phyloP scores from a whole-genome alignment of 1,140 invertebrate species.

The Microplitis demolitor region DNA sequence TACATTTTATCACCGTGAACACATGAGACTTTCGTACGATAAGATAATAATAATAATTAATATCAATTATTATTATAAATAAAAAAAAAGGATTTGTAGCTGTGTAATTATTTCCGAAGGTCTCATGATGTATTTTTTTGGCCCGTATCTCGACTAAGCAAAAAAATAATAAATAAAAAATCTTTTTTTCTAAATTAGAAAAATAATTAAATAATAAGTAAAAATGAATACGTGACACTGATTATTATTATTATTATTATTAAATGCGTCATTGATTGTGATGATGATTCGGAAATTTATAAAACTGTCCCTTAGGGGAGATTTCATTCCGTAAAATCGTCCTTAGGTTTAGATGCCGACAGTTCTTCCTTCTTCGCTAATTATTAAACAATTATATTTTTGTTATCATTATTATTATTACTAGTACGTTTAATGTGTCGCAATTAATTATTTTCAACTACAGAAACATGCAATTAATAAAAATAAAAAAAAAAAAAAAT shows the following conservation, averaged over 20 bases:
- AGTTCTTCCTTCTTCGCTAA: slow-evolving; percentile 41
- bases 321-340: slow-evolving; percentile 49
- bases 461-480: neutral
- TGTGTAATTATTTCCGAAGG: neutral
- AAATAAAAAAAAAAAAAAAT: slow-evolving; percentile 3
- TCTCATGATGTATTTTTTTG: slow-evolving; percentile 28
- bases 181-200: slow-evolving; percentile 15
- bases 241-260: slow-evolving; percentile 9
- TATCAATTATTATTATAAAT: slow-evolving; percentile 26
- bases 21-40: slow-evolving; percentile 25
- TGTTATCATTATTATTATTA: neutral
- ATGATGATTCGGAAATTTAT: slow-evolving; percentile 45
- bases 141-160: slow-evolving; percentile 38
- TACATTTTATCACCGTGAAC: slow-evolving; percentile 41
- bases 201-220: slow-evolving; percentile 2
- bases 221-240: slow-evolving; percentile 17
- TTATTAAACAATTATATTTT: slow-evolving; percentile 33
- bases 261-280: slow-evolving; percentile 24
- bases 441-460: neutral
- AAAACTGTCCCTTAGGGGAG: slow-evolving; percentile 59
- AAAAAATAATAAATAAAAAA: slow-evolving; percentile 36
- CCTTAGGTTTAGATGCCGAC: slow-evolving; percentile 55
- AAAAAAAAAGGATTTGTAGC: neutral
- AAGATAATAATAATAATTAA: neutral
- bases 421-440: neutral